These are phyloP conservation scores for Perccottus glenii DNA, from an alignment of 2,113 vertebrate genomes.

Conservation along the genomic window DNA sequence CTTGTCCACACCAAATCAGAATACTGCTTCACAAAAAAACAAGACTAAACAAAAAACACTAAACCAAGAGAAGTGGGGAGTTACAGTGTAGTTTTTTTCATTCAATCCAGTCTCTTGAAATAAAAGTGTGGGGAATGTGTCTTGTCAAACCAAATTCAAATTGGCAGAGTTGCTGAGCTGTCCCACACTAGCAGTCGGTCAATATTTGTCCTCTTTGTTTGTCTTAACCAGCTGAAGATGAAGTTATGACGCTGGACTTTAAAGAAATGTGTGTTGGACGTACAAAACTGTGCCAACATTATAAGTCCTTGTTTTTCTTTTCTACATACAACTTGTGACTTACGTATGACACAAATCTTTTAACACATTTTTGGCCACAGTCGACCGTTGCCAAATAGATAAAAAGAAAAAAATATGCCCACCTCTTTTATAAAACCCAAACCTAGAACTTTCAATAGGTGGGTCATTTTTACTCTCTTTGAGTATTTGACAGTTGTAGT, in stretches of 20 bases:
- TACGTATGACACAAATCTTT: too few relatives aligned
- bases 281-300: not conserved
- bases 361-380: not conserved
- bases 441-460: too few relatives aligned
- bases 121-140: too few relatives aligned
- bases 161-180: slow-evolving; percentile 8
- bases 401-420: too few relatives aligned
- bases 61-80: not conserved
- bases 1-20: too few relatives aligned
- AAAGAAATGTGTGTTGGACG: slow-evolving; percentile 1
- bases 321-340: not conserved
- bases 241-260: slow-evolving; percentile 30
- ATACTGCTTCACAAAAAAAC: too few relatives aligned
- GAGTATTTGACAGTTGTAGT: too few relatives aligned
- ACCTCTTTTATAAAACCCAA: too few relatives aligned
- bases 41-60: not conserved
- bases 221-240: slow-evolving; percentile 13
- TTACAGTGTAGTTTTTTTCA: not conserved
- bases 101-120: not conserved
- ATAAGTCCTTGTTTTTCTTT: too few relatives aligned
- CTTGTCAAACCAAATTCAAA: not conserved
- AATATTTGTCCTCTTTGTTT: slow-evolving; percentile 57
- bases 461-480: too few relatives aligned
- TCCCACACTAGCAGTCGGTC: slow-evolving; percentile 12
- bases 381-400: too few relatives aligned